Evolutionary conservation across 1,140 invertebrate genomes (phyloP), one percentile per base, ranked within the genome.

Genomic region (Orchestia grillus): DNA sequence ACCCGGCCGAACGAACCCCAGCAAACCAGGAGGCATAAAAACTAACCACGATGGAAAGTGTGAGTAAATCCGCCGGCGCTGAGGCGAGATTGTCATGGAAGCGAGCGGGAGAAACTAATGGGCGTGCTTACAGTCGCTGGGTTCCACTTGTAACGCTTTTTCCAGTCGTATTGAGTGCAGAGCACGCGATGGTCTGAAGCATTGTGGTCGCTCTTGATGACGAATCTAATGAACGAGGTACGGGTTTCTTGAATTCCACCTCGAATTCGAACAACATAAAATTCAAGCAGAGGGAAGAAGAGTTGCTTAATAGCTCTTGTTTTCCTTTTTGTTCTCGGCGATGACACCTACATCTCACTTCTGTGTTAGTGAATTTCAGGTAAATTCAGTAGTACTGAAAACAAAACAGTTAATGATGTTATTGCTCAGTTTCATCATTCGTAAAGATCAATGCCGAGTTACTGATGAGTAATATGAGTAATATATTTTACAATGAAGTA

Each of bases 71-170:
- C 92, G 43, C 43, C 92, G 23, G 44, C 15, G 43, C 40, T 94
- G 43, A 45, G 28, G 92, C 92, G 44, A 47, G 92, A 94, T 94
- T 94, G 92, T 94, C 92, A 45, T 94, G 44, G 28, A 91, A 91
- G 88, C 3, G 88, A 43, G 88, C 88, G 11, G 88, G 44, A 94
- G 92, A 44, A 45, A 94, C 92, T 94, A 45, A 94, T 94, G 92
- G 43, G 23, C 47, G 44, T n/a, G 92, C 92, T 94, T 47, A 91
- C 88, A 44, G 15, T 91, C 36, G 23, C 44, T 42, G 41, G 41
- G 88, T 91, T 44, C 41, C 28, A 43, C 88, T 91, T 44, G 23
- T 19, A 11, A 41, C 19, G 3, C 23, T 91, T 91, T 91, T 91
- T 91, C 11, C 41, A 11, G 88, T 42, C 44, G 42, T 91, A 91